Evolutionary conservation across 2,888 invertebrate genomes (phyloP), one percentile per base, ranked within the genome.

Genomic region (Galerucella nymphaeae): DNA sequence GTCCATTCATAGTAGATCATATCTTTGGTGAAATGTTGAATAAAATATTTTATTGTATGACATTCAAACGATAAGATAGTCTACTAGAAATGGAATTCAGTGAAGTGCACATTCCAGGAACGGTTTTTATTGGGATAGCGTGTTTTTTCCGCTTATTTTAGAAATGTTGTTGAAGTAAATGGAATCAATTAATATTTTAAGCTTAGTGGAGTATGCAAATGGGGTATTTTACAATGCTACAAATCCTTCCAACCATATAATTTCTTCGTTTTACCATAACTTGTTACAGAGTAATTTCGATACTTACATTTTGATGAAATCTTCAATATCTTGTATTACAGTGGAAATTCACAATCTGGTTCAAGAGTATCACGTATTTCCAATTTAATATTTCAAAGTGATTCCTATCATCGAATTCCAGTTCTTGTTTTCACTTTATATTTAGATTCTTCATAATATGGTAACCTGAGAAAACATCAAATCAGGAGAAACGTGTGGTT

Each of bases 321-420:
- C 14, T 45, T 4, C 8, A 10, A 53, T 18, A 6, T 16, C 16
- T 9, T n/a, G 20, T 23, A 57, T 57, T 57, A 18, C n/a, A 30
- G 58, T 62, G 66, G 53, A 66, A 66, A 65, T 50, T 50, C 16
- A 70, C 41, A 61, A 38, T 71, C 65, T 65, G 66, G 71, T 66
- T 64, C 71, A 71, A 38, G 20, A 59, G 23, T 59, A 71, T 57
- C 71, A 71, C 71, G 66, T 71, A 58, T 18, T 71, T 57, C 59
- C 71, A 71, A 66, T 71, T 71, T 61, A 66, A 71, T 71, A 42
- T 48, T 50, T 66, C 38, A 61, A 66, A 66, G 20, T 66, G 71
- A 71, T 71, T 66, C 71, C 71, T 71, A 50, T n/a, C 50, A 50
- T 42, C 66, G 18, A 50, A 59, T 65, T 65, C 45, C 62, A 58